Evolutionary conservation across 1,140 invertebrate genomes (phyloP), one percentile per base, ranked within the genome.

Genomic region (Halictus rubicundus): DNA sequence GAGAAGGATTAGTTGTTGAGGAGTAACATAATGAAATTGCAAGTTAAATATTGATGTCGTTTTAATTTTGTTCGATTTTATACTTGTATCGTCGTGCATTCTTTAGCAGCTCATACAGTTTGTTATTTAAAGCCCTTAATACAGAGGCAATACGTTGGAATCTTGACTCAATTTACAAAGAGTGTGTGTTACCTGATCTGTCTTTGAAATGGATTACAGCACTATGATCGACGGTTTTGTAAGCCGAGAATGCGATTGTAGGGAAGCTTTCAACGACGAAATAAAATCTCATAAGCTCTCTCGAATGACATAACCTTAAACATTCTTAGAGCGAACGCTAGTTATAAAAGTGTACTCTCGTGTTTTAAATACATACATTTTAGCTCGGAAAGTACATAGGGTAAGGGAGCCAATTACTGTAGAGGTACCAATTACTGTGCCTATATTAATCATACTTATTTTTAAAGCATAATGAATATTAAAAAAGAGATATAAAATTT

Each of bases 141-240:
- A 42, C 7, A 3, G 37, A 2, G 49, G 66, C 21, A 66, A 32
- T 16, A 37, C 63, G 57, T 46, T 25, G 46, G 63, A 39, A 8
- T 46, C 46, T 42, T 23, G 73, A 68, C 73, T 68, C 63, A 32
- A 27, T 75, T 75, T 75, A 75, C 72, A 66, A 10, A 10, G 61
- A 21, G 63, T 37, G 25, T 37, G 25, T 14, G 63, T 75, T 57
- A 75, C 49, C 39, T 27, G 49, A 75, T 68, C 63, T 46, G 73
- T 23, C 39, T 68, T 68, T 57, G 63, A 57, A 75, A 68, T 57
- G 49, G 42, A 75, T 66, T 75, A 65, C 63, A 37, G 16, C 21
- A 27, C 61, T 72, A 66, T 75, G 73, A 75, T 68, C 63, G 63
- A 75, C 37, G 63, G 6, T 66, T 46, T 27, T 75, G 73, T 64